phyloP scores from a whole-genome alignment of 2,888 invertebrate genomes.

The Apoda limacodes region DNA sequence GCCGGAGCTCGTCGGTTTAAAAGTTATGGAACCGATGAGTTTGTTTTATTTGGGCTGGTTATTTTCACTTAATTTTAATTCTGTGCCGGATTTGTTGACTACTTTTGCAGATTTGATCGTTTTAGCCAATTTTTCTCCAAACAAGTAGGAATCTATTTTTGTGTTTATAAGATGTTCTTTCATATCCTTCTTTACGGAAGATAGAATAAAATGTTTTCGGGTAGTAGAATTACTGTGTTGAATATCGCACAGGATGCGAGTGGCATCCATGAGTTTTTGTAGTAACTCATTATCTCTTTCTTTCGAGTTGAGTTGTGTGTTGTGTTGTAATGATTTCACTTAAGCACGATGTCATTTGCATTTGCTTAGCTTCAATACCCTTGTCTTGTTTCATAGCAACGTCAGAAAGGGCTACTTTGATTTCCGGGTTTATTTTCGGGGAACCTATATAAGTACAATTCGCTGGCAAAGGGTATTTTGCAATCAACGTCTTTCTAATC shows the following conservation, averaged over 20 bases:
- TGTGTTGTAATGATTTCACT: not conserved
- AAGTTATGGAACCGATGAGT: slow-evolving; percentile 1
- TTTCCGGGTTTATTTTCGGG: slow-evolving; percentile 8
- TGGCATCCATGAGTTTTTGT: slow-evolving; percentile 15
- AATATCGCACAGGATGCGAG: slow-evolving; percentile 8
- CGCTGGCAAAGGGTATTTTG: too few relatives aligned
- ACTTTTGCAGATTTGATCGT: slow-evolving; percentile 19
- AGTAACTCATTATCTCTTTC: slow-evolving; percentile 5
- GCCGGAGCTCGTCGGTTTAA: slow-evolving; percentile 14
- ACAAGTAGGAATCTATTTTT: slow-evolving; percentile 15
- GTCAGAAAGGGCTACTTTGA: slow-evolving; percentile 2
- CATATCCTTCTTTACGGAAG: slow-evolving; percentile 17
- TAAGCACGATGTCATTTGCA: not conserved
- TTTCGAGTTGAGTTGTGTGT: not conserved
- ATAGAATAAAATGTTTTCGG: too few relatives aligned
- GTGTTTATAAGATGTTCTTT: slow-evolving; percentile 18
- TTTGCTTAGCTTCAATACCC: slow-evolving; percentile 5
- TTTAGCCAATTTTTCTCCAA: slow-evolving; percentile 16
- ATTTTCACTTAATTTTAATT: slow-evolving; percentile 8
- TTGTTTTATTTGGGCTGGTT: too few relatives aligned
- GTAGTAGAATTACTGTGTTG: slow-evolving; percentile 15
- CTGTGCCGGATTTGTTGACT: slow-evolving; percentile 14
- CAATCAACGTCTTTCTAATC: too few relatives aligned
- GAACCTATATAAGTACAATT: slow-evolving; percentile 1
- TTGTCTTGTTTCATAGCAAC: slow-evolving; percentile 7